These are phyloP conservation scores for Sympetrum striolatum DNA, from an alignment of 2,888 invertebrate genomes.

Conservation along the genomic window DNA sequence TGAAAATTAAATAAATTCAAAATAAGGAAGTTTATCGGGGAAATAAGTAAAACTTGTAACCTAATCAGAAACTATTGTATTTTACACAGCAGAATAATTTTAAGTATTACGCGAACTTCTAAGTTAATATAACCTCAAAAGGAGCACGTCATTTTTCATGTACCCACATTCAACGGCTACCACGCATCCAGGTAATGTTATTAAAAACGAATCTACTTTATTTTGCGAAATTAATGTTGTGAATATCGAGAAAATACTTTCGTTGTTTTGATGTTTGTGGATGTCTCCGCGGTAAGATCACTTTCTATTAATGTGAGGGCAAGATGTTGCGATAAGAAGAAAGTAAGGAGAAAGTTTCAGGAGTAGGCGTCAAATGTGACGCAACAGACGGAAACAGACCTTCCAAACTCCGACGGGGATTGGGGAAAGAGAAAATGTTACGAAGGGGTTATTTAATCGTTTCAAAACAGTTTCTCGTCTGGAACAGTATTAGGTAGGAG, in stretches of 20 bases:
- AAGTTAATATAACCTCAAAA: too few relatives aligned
- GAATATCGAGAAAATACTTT: background rate
- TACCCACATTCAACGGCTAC: too few relatives aligned
- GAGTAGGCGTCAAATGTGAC: background rate
- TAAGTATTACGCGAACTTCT: too few relatives aligned
- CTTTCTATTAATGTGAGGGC: background rate
- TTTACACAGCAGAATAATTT: too few relatives aligned
- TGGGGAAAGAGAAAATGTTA: background rate
- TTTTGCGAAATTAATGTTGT: too few relatives aligned
- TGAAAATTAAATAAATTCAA: too few relatives aligned
- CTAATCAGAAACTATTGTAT: too few relatives aligned
- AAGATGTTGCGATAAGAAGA: background rate
- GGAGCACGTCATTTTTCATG: too few relatives aligned
- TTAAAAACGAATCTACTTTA: too few relatives aligned
- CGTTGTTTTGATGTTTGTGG: background rate
- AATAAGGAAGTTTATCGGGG: too few relatives aligned
- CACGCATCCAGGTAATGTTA: too few relatives aligned
- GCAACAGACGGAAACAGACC: background rate
- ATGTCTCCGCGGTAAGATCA: background rate
- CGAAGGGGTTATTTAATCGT: background rate
- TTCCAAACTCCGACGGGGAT: background rate
- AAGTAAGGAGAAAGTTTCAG: background rate
- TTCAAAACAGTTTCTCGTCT: background rate
- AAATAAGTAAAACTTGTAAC: too few relatives aligned
- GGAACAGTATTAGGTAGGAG: background rate